Evolutionary conservation across 2,797 vertebrate species (phyloP).

Genomic region (Alectoris magna): DNA sequence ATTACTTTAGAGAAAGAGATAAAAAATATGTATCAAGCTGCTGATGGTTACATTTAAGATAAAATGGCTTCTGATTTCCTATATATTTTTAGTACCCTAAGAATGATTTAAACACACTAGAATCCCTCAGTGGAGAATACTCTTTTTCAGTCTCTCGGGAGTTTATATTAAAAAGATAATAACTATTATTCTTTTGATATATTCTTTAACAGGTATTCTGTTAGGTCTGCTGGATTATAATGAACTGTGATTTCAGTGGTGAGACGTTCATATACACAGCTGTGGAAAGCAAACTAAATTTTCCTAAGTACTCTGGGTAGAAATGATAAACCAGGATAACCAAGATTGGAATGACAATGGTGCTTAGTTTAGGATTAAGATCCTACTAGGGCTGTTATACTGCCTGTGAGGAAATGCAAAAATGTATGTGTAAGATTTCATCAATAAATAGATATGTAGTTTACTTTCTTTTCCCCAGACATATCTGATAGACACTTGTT

Average conservation of each 20-base stretch:
- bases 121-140: not conserved
- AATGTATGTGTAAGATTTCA: not conserved
- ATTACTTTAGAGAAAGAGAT: not conserved
- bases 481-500: not conserved
- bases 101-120: not conserved
- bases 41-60: not conserved
- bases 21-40: not conserved
- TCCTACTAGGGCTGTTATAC: not conserved
- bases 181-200: not conserved
- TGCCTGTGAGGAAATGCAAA: not conserved
- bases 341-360: rapidly evolving
- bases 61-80: not conserved
- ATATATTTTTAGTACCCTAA: not conserved
- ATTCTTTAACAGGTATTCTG: not conserved
- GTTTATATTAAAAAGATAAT: not conserved
- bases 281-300: not conserved
- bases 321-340: not conserved
- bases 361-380: not conserved
- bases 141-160: not conserved
- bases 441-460: not conserved
- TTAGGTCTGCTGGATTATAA: not conserved
- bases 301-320: not conserved
- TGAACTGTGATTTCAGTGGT: not conserved
- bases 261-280: not conserved
- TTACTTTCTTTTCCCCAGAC: rapidly evolving